Percentiles rank a stretch among this genome's conserved stretches.
phyloP scores from a whole-genome alignment of 2,888 invertebrate genomes.

The Lasioglossum morio region DNA sequence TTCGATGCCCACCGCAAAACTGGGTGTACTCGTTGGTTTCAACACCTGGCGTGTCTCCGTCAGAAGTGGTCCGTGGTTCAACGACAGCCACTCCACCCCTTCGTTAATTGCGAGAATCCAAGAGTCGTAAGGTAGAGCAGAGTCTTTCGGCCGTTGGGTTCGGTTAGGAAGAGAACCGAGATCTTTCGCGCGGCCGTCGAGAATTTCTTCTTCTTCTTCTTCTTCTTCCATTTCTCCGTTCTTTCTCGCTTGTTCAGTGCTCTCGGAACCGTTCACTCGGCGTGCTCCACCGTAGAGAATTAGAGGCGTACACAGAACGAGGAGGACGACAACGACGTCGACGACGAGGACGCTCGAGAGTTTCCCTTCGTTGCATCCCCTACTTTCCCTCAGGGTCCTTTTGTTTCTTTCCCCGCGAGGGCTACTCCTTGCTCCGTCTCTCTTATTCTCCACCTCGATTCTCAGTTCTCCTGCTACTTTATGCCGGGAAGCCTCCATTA shows the following conservation, averaged over 20 bases:
- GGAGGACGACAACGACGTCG: conserved; percentile 56
- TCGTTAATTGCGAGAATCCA: conserved; percentile 81
- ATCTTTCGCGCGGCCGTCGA: conserved; percentile 20
- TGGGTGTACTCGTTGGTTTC: background rate
- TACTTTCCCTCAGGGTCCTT: conserved; percentile 1
- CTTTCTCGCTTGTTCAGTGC: conserved; percentile 37
- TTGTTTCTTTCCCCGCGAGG: background rate
- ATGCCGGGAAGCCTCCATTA: conserved; percentile 83
- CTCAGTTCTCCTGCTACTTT: conserved; percentile 74
- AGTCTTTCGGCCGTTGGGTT: conserved; percentile 62
- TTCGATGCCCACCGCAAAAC: background rate
- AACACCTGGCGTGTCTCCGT: background rate
- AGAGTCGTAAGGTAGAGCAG: conserved; percentile 65
- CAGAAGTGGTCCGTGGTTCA: conserved; percentile 20
- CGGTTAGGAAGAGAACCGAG: conserved; percentile 65
- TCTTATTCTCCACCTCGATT: conserved; percentile 65
- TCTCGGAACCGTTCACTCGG: conserved; percentile 50
- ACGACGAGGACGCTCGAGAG: conserved; percentile 33
- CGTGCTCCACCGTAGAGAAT: conserved; percentile 69
- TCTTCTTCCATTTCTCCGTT: conserved; percentile 9
- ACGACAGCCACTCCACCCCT: conserved; percentile 77
- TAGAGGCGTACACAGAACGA: conserved; percentile 60
- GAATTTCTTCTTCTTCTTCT: conserved; percentile 37
- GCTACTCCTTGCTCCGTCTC: conserved; percentile 48
- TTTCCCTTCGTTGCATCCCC: conserved; percentile 26